Conservation (phyloP, 2,797 vertebrate genomes). For the Hipposideros larvatus region DNA sequence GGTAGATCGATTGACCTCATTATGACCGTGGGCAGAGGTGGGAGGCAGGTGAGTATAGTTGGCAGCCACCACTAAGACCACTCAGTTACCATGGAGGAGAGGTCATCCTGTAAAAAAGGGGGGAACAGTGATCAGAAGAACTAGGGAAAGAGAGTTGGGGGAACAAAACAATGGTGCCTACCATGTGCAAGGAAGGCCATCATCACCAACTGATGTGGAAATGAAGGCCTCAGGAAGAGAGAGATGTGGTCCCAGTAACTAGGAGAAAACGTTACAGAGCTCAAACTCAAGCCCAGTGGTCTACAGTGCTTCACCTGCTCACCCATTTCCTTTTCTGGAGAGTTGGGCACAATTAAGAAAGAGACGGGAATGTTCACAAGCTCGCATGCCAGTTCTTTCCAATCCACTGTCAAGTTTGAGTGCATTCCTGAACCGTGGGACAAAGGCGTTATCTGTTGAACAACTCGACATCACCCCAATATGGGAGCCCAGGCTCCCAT, state of each 20-base stretch:
- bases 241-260: fast-evolving
- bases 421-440: not conserved
- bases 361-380: not conserved
- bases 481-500: not conserved
- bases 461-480: not conserved
- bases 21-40: not conserved
- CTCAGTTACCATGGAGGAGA: not conserved
- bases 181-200: not conserved
- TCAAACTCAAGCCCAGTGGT: not conserved
- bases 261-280: not conserved
- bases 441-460: not conserved
- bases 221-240: not conserved
- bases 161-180: not conserved
- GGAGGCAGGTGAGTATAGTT: not conserved
- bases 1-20: not conserved
- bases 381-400: not conserved
- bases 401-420: not conserved
- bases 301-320: not conserved
- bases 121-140: not conserved
- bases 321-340: not conserved
- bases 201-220: not conserved
- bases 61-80: not conserved
- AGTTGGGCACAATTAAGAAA: not conserved
- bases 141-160: not conserved
- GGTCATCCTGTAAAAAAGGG: not conserved